Evolutionary conservation across 2,888 invertebrate genomes (phyloP).

Genomic region (Pelosia muscerda): DNA sequence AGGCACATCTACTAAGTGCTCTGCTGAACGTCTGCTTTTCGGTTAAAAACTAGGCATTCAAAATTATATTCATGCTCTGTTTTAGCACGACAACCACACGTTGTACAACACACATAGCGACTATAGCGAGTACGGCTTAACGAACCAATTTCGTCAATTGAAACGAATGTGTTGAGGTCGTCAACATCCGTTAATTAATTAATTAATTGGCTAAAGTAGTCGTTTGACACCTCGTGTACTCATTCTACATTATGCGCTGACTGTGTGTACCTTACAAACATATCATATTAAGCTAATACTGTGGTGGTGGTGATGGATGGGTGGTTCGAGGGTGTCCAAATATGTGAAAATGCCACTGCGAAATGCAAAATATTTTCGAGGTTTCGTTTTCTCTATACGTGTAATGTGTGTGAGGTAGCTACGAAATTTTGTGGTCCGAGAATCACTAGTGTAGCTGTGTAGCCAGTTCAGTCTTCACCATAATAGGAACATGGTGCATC

Average conservation of each 20-base stretch:
- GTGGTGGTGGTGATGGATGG: too few relatives aligned
- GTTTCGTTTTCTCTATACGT: too few relatives aligned
- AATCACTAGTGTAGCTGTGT: too few relatives aligned
- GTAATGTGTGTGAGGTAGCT: background rate
- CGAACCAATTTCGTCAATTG: constrained; percentile 62
- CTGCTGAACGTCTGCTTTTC: background rate
- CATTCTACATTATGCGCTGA: background rate
- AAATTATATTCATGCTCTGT: background rate
- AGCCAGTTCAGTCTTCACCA: too few relatives aligned
- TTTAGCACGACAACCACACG: constrained; percentile 25
- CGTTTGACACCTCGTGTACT: constrained; percentile 35
- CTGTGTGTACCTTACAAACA: background rate
- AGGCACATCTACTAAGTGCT: constrained; percentile 21
- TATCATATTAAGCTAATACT: background rate
- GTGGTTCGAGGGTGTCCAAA: background rate
- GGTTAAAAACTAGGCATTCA: background rate
- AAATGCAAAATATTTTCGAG: background rate
- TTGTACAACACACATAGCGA: background rate
- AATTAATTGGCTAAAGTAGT: constrained; percentile 45
- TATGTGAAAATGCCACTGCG: background rate
- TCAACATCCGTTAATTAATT: constrained; percentile 54
- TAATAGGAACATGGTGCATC: too few relatives aligned
- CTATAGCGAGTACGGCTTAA: constrained; percentile 35
- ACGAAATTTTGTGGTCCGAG: too few relatives aligned
- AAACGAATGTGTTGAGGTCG: constrained; percentile 55